Percentiles rank a stretch among this genome's conserved stretches.
Evolutionary conservation across 2,888 invertebrate species (phyloP).

Genomic region (Pardosa pseudoannulata): DNA sequence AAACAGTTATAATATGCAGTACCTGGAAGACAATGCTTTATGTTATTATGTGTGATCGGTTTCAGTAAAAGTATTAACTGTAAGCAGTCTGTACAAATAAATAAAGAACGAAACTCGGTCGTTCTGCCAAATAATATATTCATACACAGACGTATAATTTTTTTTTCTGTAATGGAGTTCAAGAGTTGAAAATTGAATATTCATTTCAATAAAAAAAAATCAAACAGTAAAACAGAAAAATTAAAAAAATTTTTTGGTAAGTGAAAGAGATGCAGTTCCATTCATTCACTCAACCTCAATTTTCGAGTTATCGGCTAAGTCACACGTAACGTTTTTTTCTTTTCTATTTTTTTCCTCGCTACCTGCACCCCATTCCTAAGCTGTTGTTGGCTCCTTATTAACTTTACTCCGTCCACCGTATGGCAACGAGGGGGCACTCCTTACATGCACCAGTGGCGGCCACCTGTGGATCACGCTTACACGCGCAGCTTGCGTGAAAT

Average conservation of each 20-base stretch:
- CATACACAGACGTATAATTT: too few relatives aligned
- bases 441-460: conserved; percentile 51
- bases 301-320: background rate
- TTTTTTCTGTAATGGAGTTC: too few relatives aligned
- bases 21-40: too few relatives aligned
- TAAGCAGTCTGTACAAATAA: too few relatives aligned
- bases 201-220: background rate
- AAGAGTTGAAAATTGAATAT: too few relatives aligned
- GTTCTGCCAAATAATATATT: too few relatives aligned
- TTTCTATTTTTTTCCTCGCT: background rate
- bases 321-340: background rate
- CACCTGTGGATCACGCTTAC: conserved; percentile 37
- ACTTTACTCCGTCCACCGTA: conserved; percentile 49
- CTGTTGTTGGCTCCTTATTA: conserved; percentile 36
- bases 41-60: too few relatives aligned
- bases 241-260: background rate
- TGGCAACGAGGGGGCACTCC: conserved; percentile 28
- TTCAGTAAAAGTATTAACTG: too few relatives aligned
- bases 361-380: conserved; percentile 35
- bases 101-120: too few relatives aligned
- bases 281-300: background rate
- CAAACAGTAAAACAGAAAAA: background rate
- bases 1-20: too few relatives aligned
- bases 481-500: conserved; percentile 15
- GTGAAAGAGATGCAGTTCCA: background rate